Percentiles rank a stretch among this genome's conserved stretches.
These are phyloP conservation scores for Neoniphon sammara DNA, from an alignment of 2,797 vertebrate genomes.

Conservation along the genomic window DNA sequence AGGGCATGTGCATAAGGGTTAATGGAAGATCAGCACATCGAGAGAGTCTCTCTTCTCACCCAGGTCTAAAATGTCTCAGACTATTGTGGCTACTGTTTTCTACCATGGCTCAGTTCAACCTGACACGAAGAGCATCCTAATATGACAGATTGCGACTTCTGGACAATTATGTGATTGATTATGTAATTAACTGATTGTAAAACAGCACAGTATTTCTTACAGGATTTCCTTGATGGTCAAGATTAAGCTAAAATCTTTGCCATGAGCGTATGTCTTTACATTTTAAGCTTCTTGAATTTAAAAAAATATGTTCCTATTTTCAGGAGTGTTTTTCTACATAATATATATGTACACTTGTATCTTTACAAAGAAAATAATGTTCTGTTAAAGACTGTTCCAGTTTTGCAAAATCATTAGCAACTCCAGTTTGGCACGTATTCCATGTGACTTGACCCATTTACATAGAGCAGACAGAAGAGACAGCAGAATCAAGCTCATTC, in stretches of 20 bases:
- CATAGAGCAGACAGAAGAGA: slow-evolving; percentile 39
- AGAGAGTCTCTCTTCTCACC: slow-evolving; percentile 28
- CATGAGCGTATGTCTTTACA: slow-evolving; percentile 40
- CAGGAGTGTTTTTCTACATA: slow-evolving; percentile 70
- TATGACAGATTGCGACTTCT: slow-evolving; percentile 15
- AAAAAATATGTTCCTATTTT: slow-evolving; percentile 80
- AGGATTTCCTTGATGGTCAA: slow-evolving; percentile 32
- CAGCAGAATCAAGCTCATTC: slow-evolving; percentile 29
- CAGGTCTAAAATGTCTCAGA: slow-evolving; percentile 27
- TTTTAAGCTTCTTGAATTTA: slow-evolving; percentile 69
- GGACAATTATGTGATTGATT: slow-evolving; percentile 25
- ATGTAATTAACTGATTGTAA: slow-evolving; percentile 63
- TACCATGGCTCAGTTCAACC: slow-evolving; percentile 45
- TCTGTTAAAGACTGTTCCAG: slow-evolving; percentile 57
- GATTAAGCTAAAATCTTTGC: slow-evolving; percentile 44
- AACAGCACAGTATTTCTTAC: slow-evolving; percentile 58
- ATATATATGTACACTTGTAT: slow-evolving; percentile 73
- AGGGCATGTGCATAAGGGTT: slow-evolving; percentile 75
- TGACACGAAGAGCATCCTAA: slow-evolving; percentile 6
- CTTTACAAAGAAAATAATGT: slow-evolving; percentile 70
- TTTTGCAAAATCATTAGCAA: slow-evolving; percentile 46
- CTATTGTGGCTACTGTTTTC: slow-evolving; percentile 29
- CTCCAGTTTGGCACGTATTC: slow-evolving; percentile 77
- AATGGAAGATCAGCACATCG: slow-evolving; percentile 69
- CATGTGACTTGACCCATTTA: slow-evolving; percentile 37